phyloP scores from a whole-genome alignment of 2,888 invertebrate genomes.

The Pheosia gnoma region DNA sequence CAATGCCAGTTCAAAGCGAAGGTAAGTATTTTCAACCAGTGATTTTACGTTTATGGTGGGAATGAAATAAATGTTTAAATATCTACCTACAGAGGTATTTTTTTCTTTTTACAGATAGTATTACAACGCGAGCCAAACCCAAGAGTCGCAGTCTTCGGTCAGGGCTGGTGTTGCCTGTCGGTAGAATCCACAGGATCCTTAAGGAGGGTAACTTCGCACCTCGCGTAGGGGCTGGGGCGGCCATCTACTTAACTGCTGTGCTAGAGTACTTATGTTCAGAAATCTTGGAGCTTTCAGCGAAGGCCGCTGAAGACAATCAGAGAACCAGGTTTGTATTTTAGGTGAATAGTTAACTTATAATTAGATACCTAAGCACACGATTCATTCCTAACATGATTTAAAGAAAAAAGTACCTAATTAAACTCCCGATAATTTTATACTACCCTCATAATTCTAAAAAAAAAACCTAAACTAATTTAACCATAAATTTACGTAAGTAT shows the following conservation, averaged over 20 bases:
- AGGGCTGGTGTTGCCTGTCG: slow-evolving; percentile 85
- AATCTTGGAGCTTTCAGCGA: slow-evolving; percentile 87
- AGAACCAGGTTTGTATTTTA: slow-evolving; percentile 77
- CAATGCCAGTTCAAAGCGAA: too few species aligned
- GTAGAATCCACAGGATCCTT: slow-evolving; percentile 84
- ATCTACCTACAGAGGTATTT: too few species aligned
- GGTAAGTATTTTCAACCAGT: too few species aligned
- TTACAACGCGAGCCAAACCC: slow-evolving; percentile 58
- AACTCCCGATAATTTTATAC: too few species aligned
- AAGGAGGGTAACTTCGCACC: slow-evolving; percentile 86
- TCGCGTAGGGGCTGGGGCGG: slow-evolving; percentile 81
- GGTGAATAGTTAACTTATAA: neutral
- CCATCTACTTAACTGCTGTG: slow-evolving; percentile 84
- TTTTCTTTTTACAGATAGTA: too few species aligned
- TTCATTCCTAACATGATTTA: too few species aligned
- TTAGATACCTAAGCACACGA: neutral
- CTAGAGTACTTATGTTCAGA: slow-evolving; percentile 89
- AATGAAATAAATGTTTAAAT: too few species aligned
- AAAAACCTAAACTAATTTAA: too few species aligned
- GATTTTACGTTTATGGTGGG: too few species aligned
- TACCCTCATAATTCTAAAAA: too few species aligned
- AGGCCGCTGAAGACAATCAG: slow-evolving; percentile 88
- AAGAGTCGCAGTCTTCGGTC: slow-evolving; percentile 82
- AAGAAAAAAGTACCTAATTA: too few species aligned
- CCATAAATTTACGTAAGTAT: too few species aligned